phyloP scores from a whole-genome alignment of 2,113 vertebrate species.

The Gallinago media region DNA sequence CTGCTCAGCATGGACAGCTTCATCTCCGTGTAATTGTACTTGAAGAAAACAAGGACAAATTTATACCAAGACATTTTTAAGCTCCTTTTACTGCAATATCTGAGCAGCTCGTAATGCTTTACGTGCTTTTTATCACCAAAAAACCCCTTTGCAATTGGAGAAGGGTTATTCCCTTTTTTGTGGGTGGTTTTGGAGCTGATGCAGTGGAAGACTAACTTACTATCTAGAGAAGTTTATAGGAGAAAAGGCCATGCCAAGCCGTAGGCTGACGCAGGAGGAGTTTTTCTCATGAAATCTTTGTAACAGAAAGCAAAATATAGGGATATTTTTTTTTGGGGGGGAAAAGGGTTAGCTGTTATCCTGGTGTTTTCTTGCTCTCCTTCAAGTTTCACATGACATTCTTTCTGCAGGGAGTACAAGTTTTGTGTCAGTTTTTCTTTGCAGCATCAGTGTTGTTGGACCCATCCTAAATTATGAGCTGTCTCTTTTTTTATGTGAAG shows the following conservation, averaged over 20 bases:
- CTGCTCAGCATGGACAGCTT: accelerated
- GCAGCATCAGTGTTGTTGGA: background rate
- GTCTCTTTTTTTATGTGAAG: background rate
- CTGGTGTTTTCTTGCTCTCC: background rate
- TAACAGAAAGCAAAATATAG: background rate
- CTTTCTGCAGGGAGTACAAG: background rate
- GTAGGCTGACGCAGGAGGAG: background rate
- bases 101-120: background rate
- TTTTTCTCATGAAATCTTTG: background rate
- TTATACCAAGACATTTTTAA: background rate
- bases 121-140: background rate
- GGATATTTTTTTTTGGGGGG: background rate
- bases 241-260: background rate
- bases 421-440: background rate
- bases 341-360: background rate
- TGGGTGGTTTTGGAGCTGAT: background rate
- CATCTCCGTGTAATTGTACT: background rate
- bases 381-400: background rate
- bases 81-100: background rate
- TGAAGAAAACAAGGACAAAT: background rate
- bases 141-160: background rate
- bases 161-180: background rate
- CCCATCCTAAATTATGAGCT: background rate
- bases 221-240: background rate
- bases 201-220: background rate